Evolutionary conservation across 35 echinoderm and acorn worm species (phyloP), one percentile per base, ranked within the genome.

Genomic region (Nesometra sesokonis): DNA sequence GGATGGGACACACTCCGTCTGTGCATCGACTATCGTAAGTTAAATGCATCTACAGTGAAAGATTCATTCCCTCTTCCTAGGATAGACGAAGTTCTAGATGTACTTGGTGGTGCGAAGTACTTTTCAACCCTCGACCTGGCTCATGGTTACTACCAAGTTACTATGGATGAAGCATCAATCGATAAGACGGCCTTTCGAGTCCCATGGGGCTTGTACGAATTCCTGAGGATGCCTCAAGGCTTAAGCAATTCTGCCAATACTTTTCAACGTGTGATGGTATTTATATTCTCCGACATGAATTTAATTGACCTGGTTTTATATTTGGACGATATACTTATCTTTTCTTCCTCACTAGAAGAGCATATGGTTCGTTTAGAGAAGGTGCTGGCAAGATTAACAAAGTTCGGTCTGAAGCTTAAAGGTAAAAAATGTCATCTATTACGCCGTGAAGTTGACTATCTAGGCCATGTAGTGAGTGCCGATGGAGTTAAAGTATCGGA

Each of bases 21-120:
- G 30, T 88, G 87, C 85, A 79, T 88, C 29, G 78, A 88, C 36
- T 88, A 88, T n/a, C 7, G 87, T 19, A 29, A 29, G 46, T 23
- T 77, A 92, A 85, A 35, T 88, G 80, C 34, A 29, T 4, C 15
- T 4, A 43, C 39, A 7, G 39, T 43, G 39, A 15, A 43, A 43
- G 39, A 43, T 43, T 43, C 39, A 15, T 43, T 43, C 15, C 39
- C 39, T 43, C 39, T 43, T 7, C 39, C 39, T 4, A 4, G 39
- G 15, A 43, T 43, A 7, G 39, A 78, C 27, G 77, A 78, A 32
- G 23, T 32, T 78, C 23, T 78, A n/a, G 77, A 78, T 30, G 77
- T 32, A 8, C 23, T 78, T 5, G 27, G 77, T 5, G 77, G 77
- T 8, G 77, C 77, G 8, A 78, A 27, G 23, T 78, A 78, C 31